Evolutionary conservation across 1,140 invertebrate species (phyloP).

Genomic region (Orius laevigatus): DNA sequence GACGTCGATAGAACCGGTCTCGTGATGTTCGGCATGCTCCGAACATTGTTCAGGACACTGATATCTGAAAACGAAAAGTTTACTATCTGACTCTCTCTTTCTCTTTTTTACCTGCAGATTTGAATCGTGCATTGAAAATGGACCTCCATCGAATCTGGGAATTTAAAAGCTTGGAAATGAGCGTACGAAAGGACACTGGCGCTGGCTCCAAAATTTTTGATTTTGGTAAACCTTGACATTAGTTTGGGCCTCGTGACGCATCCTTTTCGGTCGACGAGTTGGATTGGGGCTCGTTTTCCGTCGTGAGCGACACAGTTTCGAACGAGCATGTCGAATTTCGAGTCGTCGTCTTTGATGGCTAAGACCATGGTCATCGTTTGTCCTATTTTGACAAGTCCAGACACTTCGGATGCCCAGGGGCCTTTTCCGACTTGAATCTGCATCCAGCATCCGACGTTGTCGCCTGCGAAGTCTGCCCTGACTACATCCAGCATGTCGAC

Average conservation of each 20-base stretch:
- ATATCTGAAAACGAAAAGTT: slow-evolving; percentile 28
- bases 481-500: slow-evolving; percentile 88
- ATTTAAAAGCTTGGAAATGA: slow-evolving; percentile 87
- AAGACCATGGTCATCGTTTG: slow-evolving; percentile 93
- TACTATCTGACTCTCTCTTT: too few species aligned
- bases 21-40: slow-evolving; percentile 33
- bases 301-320: slow-evolving; percentile 88
- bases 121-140: slow-evolving; percentile 95
- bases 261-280: slow-evolving; percentile 79
- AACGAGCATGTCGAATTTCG: slow-evolving; percentile 89
- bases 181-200: slow-evolving; percentile 87
- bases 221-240: slow-evolving; percentile 85
- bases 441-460: slow-evolving; percentile 93
- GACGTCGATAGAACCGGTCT: slow-evolving; percentile 33
- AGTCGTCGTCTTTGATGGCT: slow-evolving; percentile 88
- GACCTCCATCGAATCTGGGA: slow-evolving; percentile 92
- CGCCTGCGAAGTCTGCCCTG: slow-evolving; percentile 84
- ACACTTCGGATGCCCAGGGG: slow-evolving; percentile 86
- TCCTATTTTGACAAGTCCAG: slow-evolving; percentile 86
- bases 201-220: slow-evolving; percentile 86
- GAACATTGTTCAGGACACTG: slow-evolving; percentile 86
- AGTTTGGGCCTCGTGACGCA: slow-evolving; percentile 85
- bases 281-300: slow-evolving; percentile 79
- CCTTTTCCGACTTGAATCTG: slow-evolving; percentile 89
- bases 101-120: slow-evolving; percentile 46